Evolutionary conservation across 1,140 invertebrate genomes (phyloP), one percentile per base, ranked within the genome.

Genomic region (Neodiprion fabricii): DNA sequence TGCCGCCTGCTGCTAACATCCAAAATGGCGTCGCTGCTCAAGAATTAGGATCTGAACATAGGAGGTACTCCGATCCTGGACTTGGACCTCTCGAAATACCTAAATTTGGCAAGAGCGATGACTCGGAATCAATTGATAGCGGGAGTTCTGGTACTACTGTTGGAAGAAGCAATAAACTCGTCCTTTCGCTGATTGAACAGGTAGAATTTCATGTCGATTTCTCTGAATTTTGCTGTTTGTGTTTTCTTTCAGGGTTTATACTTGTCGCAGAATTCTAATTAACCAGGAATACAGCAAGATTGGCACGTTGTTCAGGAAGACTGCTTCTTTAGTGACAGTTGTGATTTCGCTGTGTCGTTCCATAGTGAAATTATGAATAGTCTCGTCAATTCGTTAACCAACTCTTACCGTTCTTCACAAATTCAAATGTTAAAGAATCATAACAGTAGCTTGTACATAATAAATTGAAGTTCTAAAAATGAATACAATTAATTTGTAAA

Each of bases 11-110:
- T 21, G 87, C 88, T 21, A 85, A 88, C 73, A 84, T 82, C 48
- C 85, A 88, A 73, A 81, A 77, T 70, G 82, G 77, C 4, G 79
- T 81, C 47, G 80, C 81, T 23, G 74, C 79, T 0, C 81, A 87
- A 7, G 86, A 87, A 67, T 69, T 85, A 11, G 86, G 78, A 72
- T 85, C 83, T 0, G 87, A 87, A 21, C 87, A 88, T 17, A 82
- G 90, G 61, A 83, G 90, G 73, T 91, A 89, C 75, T 91, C 90
- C 0, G 90, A 91, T 83, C 90, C 90, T 75, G 90, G 90, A 0
- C 73, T 91, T 14, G 88, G 84, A 9, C 90, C 89, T 23, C 87
- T 89, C 28, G 87, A 90, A n/a, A 70, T 77, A 1, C 75, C 79
- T 0, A 72, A 72, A 49, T 77, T 78, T 65, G 67, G 53, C 11